Evolutionary conservation across 2,797 vertebrate genomes (phyloP).

Genomic region (Chaetophractus vellerosus): DNA sequence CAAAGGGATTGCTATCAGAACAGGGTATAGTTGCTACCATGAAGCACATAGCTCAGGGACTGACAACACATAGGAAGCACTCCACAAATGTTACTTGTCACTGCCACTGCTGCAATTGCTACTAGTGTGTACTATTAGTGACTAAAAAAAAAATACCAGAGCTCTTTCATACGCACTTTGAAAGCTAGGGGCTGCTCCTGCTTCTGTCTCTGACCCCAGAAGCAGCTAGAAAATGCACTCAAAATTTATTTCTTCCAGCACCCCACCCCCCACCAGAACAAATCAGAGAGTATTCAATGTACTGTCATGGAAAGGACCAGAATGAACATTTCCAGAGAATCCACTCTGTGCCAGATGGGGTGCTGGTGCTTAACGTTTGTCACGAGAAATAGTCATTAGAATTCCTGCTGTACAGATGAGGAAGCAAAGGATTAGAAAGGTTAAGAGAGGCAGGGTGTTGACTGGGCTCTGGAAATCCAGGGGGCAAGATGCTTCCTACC

Average conservation of each 20-base stretch:
- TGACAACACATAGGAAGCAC: neutral
- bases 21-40: neutral
- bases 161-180: neutral
- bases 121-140: neutral
- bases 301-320: neutral
- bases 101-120: neutral
- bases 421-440: neutral
- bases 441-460: neutral
- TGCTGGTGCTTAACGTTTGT: neutral
- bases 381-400: neutral
- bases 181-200: neutral
- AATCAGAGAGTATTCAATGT: neutral
- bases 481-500: neutral
- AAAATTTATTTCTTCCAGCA: neutral
- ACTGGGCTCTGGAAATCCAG: neutral
- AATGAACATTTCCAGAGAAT: neutral
- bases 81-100: rapidly evolving
- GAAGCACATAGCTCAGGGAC: neutral
- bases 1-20: neutral
- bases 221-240: neutral
- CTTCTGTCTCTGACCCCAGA: neutral
- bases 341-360: rapidly evolving
- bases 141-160: neutral
- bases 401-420: neutral
- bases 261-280: no score